phyloP scores from a whole-genome alignment of 53 echinoderm and acorn worm genomes.

The Arbacia lixula region DNA sequence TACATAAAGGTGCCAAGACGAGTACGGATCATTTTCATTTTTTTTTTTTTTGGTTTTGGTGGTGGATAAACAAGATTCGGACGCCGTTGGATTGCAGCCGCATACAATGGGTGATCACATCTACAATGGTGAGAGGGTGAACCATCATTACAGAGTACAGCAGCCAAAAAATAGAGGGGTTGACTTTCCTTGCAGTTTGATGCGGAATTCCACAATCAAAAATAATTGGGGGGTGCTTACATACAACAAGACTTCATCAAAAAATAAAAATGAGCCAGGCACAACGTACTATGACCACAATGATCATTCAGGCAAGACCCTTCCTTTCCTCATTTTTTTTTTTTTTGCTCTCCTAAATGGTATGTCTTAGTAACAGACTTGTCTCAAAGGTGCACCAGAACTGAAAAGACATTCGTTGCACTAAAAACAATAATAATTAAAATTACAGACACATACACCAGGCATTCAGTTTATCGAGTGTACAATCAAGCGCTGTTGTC shows the following conservation, averaged over 20 bases:
- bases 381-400: slow-evolving; percentile 52
- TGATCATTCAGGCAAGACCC: slow-evolving; percentile 38
- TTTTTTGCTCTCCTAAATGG: not conserved
- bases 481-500: slow-evolving; percentile 39
- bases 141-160: slow-evolving; percentile 35
- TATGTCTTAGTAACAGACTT: slow-evolving; percentile 1
- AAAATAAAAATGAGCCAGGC: slow-evolving; percentile 50
- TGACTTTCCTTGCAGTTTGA: not conserved
- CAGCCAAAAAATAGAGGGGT: slow-evolving; percentile 25
- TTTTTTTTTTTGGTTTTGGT: too few relatives aligned
- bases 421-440: slow-evolving; percentile 29
- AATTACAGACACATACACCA: slow-evolving; percentile 47
- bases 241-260: slow-evolving; percentile 47
- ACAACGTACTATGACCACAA: slow-evolving; percentile 41
- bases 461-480: slow-evolving; percentile 23
- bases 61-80: slow-evolving; percentile 18
- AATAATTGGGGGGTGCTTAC: slow-evolving; percentile 25
- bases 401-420: slow-evolving; percentile 36
- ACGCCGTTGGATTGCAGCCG: slow-evolving; percentile 36
- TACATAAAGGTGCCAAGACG: not conserved
- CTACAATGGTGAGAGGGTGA: slow-evolving; percentile 34
- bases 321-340: slow-evolving; percentile 4
- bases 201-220: slow-evolving; percentile 12
- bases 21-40: not conserved
- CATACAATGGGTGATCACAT: slow-evolving; percentile 42